Conservation (phyloP, 2,888 invertebrate species). For the Mesorhabditis sp. region DNA sequence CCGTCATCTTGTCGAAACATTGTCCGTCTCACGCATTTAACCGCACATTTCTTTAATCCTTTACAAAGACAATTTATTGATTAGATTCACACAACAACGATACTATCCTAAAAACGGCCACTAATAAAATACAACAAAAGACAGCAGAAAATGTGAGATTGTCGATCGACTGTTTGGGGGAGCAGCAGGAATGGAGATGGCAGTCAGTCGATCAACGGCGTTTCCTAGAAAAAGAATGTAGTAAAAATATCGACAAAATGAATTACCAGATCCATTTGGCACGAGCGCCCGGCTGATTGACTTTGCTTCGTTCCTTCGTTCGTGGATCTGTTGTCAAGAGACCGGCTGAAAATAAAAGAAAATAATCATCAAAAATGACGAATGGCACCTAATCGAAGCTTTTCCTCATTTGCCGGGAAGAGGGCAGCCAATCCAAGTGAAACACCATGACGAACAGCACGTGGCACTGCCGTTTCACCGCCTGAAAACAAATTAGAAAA, state of each 20-base stretch:
- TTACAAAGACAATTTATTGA: too few species aligned
- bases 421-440: constrained; percentile 50
- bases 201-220: constrained; percentile 2
- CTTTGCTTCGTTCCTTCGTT: constrained; percentile 51
- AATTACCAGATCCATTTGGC: constrained; percentile 56
- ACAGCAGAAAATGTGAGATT: neutral
- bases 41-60: too few species aligned
- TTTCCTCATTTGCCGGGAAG: constrained; percentile 39
- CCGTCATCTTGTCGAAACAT: too few species aligned
- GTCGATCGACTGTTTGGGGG: neutral
- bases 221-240: neutral
- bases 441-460: constrained; percentile 49
- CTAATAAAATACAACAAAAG: too few species aligned
- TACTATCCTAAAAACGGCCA: too few species aligned
- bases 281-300: constrained; percentile 56
- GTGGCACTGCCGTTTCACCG: constrained; percentile 43
- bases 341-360: constrained; percentile 41
- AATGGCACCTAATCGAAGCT: constrained; percentile 43
- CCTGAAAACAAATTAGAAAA: constrained; percentile 14
- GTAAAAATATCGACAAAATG: neutral
- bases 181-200: neutral
- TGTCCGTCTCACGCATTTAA: too few species aligned
- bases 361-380: neutral
- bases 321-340: constrained; percentile 52
- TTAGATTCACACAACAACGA: too few species aligned